Conservation (phyloP, 1,140 invertebrate species). For the Druon quercuslanigerum region DNA sequence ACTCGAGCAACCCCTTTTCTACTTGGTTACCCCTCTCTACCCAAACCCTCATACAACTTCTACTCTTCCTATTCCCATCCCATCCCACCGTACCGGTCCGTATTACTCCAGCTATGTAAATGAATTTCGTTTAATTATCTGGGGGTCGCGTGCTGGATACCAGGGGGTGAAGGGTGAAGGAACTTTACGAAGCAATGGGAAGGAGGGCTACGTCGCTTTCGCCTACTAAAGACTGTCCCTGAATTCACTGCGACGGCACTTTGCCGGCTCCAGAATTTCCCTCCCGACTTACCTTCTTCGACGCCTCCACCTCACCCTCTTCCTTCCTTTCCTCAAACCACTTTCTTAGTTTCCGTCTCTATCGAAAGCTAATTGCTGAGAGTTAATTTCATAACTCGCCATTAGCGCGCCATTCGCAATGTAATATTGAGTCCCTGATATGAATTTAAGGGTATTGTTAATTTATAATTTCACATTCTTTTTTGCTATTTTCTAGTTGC, state of each 20-base stretch:
- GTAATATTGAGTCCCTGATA: background rate
- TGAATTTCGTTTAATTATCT: slow-evolving; percentile 74
- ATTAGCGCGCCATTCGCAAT: background rate
- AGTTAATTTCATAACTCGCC: slow-evolving; percentile 39
- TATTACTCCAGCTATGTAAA: slow-evolving; percentile 74
- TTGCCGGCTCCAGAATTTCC: slow-evolving; percentile 56
- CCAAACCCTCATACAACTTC: slow-evolving; percentile 5
- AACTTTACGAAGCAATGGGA: slow-evolving; percentile 34
- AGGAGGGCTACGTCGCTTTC: slow-evolving; percentile 45
- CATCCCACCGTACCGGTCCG: slow-evolving; percentile 40
- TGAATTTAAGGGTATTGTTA: too few relatives aligned
- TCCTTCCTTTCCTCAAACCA: slow-evolving; percentile 24
- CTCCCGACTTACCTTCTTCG: slow-evolving; percentile 2
- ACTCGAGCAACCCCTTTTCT: slow-evolving; percentile 33
- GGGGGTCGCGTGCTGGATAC: slow-evolving; percentile 36
- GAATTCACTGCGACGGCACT: slow-evolving; percentile 58
- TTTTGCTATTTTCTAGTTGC: too few relatives aligned
- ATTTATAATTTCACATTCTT: too few relatives aligned
- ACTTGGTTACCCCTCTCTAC: slow-evolving; percentile 1
- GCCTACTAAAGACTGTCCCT: slow-evolving; percentile 57
- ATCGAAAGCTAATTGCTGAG: slow-evolving; percentile 38
- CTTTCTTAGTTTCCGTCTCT: slow-evolving; percentile 9
- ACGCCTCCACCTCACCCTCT: background rate
- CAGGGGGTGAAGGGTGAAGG: slow-evolving; percentile 30
- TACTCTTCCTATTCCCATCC: slow-evolving; percentile 3